Evolutionary conservation across 1,140 invertebrate species (phyloP).

Genomic region (Drosophila sulfurigaster): DNA sequence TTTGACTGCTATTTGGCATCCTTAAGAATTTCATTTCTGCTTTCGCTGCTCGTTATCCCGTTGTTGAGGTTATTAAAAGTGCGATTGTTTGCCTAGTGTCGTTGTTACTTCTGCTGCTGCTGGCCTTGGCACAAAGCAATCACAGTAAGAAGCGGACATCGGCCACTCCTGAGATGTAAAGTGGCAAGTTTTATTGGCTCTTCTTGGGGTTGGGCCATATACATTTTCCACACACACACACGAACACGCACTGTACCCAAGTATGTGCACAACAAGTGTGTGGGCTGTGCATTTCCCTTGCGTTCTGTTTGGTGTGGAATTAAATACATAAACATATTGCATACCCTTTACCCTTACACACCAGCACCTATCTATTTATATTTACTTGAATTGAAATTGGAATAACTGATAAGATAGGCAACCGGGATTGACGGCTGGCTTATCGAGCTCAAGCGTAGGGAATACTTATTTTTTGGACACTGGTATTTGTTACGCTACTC

Average conservation of each 20-base stretch:
- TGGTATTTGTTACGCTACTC: slow-evolving; percentile 49
- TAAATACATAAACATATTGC: slow-evolving; percentile 11
- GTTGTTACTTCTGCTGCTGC: neutral
- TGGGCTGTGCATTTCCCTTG: slow-evolving; percentile 28
- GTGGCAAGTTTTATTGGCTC: slow-evolving; percentile 30
- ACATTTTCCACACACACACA: neutral
- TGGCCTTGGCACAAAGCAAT: slow-evolving; percentile 33
- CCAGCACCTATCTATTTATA: slow-evolving; percentile 8
- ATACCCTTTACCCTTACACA: neutral
- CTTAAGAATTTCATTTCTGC: slow-evolving; percentile 13
- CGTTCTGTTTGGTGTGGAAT: neutral
- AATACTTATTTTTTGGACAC: slow-evolving; percentile 29
- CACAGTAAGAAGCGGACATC: slow-evolving; percentile 37
- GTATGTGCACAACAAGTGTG: slow-evolving; percentile 11
- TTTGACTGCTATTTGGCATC: neutral
- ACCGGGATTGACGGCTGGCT: slow-evolving; percentile 16
- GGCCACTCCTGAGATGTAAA: slow-evolving; percentile 39
- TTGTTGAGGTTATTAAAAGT: slow-evolving; percentile 61
- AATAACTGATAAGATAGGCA: slow-evolving; percentile 54
- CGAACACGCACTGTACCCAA: neutral
- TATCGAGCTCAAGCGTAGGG: slow-evolving; percentile 49
- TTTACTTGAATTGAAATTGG: slow-evolving; percentile 33
- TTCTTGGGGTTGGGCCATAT: neutral
- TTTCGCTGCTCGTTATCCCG: slow-evolving; percentile 10
- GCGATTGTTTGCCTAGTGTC: slow-evolving; percentile 43